Base-by-base conservation (phyloP, 1,140 invertebrate species). In the Drosophila pectinifera region DNA sequence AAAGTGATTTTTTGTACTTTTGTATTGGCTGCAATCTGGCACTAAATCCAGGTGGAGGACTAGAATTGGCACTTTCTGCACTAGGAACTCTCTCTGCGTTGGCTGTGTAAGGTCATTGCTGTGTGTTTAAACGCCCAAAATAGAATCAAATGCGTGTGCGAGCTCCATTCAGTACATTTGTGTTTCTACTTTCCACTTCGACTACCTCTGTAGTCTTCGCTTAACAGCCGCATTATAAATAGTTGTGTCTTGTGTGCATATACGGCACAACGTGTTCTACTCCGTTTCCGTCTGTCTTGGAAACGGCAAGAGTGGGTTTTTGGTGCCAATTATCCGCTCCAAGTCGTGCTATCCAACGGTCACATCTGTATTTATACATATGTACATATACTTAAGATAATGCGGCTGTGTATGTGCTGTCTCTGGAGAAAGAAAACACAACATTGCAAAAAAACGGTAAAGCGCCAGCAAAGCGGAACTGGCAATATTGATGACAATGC, bases 381-480 rank as follows among this genome's bases (percentile, higher is more conserved):
- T 3, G 11, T 42, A 13, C 10, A 22, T 36, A 22, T 36, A 53
- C 49, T 34, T 36, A 2, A 4, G 16, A 31, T 26, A 49, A 51
- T 31, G 43, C 16, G 57, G n/a, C 14, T 26, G 57, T 59, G n/a
- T 59, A 22, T 59, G 57, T 34, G 26, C 28, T 34, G 43, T 51
- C 41, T 20, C n/a, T 78, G 51, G 54, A 70, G 57, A 57, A 61
- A 75, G 49, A 86, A 53, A 54, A 73, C 38, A 48, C 45, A 49
- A 67, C 42, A 20, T 48, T 43, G 61, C 49, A 36, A 63, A 69
- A 62, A 72, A 83, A 86, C 74, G 82, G 72, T 62, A 65, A 89
- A 83, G 80, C 77, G 76, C 64, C 73, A 84, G 45, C 80, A 84
- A 89, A 89, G 84, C 85, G 85, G 84, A 89, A 89, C 80, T 84